These are phyloP conservation scores for Amaurobius ferox DNA, from an alignment of 2,888 invertebrate species.

Conservation along the genomic window DNA sequence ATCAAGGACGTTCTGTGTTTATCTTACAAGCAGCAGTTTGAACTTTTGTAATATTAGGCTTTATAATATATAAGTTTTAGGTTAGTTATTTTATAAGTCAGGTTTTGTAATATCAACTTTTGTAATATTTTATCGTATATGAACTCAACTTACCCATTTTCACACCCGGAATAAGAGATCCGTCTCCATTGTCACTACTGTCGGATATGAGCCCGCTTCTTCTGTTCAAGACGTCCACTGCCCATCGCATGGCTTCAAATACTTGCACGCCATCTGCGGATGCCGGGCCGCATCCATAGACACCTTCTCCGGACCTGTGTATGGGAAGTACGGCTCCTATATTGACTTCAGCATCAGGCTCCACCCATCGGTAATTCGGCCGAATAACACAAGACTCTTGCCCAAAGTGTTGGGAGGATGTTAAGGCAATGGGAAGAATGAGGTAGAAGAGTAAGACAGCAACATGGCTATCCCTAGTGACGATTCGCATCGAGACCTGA, in stretches of 20 bases:
- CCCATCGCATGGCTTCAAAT: slow-evolving; percentile 67
- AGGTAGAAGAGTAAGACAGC: background rate
- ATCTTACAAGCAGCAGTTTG: no score
- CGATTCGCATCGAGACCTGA: background rate
- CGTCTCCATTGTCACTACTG: background rate
- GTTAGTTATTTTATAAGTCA: no score
- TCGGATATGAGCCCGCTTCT: slow-evolving; percentile 59
- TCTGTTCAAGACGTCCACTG: slow-evolving; percentile 50
- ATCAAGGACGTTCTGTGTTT: no score
- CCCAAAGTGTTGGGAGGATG: background rate
- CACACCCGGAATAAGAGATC: slow-evolving; percentile 60
- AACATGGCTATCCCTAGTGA: background rate
- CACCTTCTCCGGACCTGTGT: slow-evolving; percentile 41
- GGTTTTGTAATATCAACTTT: no score
- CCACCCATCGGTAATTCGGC: slow-evolving; percentile 18
- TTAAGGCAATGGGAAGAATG: background rate
- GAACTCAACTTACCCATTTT: slow-evolving; percentile 61
- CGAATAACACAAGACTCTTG: slow-evolving; percentile 12
- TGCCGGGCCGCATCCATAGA: slow-evolving; percentile 48
- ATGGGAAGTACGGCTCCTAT: slow-evolving; percentile 58
- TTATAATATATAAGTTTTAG: no score
- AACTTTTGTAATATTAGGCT: no score
- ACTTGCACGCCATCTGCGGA: slow-evolving; percentile 46
- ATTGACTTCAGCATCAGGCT: slow-evolving; percentile 43
- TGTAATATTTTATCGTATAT: no score